phyloP scores from a whole-genome alignment of 2,888 invertebrate genomes.

The Latheticus oryzae region DNA sequence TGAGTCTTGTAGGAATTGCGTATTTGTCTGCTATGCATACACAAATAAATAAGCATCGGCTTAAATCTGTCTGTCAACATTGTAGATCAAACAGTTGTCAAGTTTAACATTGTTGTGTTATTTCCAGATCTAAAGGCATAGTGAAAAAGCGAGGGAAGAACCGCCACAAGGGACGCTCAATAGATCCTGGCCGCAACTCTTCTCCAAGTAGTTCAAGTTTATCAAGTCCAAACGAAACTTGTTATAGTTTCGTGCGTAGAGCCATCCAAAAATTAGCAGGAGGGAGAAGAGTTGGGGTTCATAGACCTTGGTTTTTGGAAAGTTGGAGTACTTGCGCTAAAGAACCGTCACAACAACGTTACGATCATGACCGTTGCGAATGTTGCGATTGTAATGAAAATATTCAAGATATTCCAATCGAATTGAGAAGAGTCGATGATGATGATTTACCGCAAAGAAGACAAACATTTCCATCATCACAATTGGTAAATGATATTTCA shows the following conservation, averaged over 20 bases:
- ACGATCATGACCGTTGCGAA: slow-evolving; percentile 71
- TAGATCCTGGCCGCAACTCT: slow-evolving; percentile 72
- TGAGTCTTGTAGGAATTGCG: no score
- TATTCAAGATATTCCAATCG: slow-evolving; percentile 86
- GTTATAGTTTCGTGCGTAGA: slow-evolving; percentile 91
- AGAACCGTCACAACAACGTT: slow-evolving; percentile 58
- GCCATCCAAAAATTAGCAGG: slow-evolving; percentile 88
- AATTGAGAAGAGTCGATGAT: slow-evolving; percentile 83
- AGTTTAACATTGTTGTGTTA: no score
- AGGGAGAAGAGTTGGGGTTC: slow-evolving; percentile 68
- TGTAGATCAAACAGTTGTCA: no score
- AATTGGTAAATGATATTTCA: slow-evolving; percentile 63
- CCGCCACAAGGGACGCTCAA: slow-evolving; percentile 72
- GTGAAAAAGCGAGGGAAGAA: slow-evolving; percentile 67
- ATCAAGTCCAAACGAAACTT: slow-evolving; percentile 92
- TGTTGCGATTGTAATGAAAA: slow-evolving; percentile 71
- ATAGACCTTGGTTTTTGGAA: slow-evolving; percentile 80
- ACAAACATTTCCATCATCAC: slow-evolving; percentile 68
- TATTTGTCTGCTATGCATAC: no score
- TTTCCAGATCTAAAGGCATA: slow-evolving; percentile 62
- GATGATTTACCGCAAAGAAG: slow-evolving; percentile 68
- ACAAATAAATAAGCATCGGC: no score
- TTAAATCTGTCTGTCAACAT: no score
- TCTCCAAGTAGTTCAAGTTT: slow-evolving; percentile 87
- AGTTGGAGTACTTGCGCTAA: slow-evolving; percentile 74